Base-by-base conservation (phyloP, 1,140 invertebrate species). In the Ceratosolen fusciceps region DNA sequence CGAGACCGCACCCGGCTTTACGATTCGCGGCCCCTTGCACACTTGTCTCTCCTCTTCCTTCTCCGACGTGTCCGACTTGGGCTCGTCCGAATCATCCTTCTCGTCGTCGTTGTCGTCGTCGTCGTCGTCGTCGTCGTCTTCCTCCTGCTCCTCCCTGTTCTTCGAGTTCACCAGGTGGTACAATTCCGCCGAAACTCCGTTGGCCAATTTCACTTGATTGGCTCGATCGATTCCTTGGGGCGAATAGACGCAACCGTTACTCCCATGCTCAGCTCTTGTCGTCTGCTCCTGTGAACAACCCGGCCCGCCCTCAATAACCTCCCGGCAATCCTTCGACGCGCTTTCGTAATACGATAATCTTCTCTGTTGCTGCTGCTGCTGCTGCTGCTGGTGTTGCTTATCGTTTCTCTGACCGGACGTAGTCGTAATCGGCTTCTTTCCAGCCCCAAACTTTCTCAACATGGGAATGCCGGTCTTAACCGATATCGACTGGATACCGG, bases 11-110 rank as follows among this genome's bases (percentile, higher is more conserved):
- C 84, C 84, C 8, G 90, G 89, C 56, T 90, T 90, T 0, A 87
- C 82, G 39, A 90, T 90, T 31, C 87, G 80, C 0, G 89, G 88
- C 0, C 87, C 81, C 84, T 94, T 94, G 0, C 92, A 91, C 91
- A n/a, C 92, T 90, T 85, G 92, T 7, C 85, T 87, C 80, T 88
- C 87, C 8, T 91, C 90, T 2, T 88, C 84, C 1, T 79, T 82
- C 0, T 88, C 87, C 1, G 7, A 7, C 14, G 82, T 85, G 14
- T 84, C 87, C 39, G 43, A 52, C 3, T 72, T 54, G 5, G 31
- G 80, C 8, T 83, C 62, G 16, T 83, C 80, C 0, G 52, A 52
- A 24, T 80, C 62, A 39, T 72, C 31, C 19, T 21, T 73, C 37
- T 49, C 26, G 16, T 72, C 5, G n/a, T 34, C 54, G 0, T 56